phyloP scores from a whole-genome alignment of 2,797 vertebrate genomes.

The Antrozous pallidus region DNA sequence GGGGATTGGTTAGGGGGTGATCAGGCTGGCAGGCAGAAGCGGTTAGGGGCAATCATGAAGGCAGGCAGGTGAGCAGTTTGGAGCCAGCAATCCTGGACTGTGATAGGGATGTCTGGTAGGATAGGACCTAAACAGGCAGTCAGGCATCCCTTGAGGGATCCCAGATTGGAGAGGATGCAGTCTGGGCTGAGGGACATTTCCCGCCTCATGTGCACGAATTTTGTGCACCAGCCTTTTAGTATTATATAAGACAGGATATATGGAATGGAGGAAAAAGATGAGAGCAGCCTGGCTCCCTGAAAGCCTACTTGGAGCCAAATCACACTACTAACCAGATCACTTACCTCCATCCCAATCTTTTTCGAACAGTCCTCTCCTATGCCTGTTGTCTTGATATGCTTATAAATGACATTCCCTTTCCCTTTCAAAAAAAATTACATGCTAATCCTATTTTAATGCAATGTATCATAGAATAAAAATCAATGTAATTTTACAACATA shows the following conservation, averaged over 20 bases:
- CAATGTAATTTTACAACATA: not conserved
- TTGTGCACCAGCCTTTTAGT: too few relatives aligned
- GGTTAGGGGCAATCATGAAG: too few relatives aligned
- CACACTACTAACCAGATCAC: accelerated
- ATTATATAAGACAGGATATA: not conserved
- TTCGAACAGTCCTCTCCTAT: not conserved
- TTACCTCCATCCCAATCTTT: not conserved
- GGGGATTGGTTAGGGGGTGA: too few relatives aligned
- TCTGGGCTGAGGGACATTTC: too few relatives aligned
- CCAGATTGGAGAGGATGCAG: too few relatives aligned
- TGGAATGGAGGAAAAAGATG: not conserved
- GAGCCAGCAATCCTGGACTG: too few relatives aligned
- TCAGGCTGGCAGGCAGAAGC: too few relatives aligned
- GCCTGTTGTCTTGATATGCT: not conserved
- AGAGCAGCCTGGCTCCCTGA: not conserved
- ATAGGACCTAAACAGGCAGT: too few relatives aligned
- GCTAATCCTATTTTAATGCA: not conserved
- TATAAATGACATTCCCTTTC: not conserved
- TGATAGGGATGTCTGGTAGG: too few relatives aligned
- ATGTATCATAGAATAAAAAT: not conserved
- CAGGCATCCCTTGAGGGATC: too few relatives aligned
- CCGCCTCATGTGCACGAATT: too few relatives aligned
- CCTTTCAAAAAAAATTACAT: not conserved
- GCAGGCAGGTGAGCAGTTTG: too few relatives aligned
- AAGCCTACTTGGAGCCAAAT: not conserved